phyloP scores from a whole-genome alignment of 2,113 vertebrate genomes.

The Labeo catla region DNA sequence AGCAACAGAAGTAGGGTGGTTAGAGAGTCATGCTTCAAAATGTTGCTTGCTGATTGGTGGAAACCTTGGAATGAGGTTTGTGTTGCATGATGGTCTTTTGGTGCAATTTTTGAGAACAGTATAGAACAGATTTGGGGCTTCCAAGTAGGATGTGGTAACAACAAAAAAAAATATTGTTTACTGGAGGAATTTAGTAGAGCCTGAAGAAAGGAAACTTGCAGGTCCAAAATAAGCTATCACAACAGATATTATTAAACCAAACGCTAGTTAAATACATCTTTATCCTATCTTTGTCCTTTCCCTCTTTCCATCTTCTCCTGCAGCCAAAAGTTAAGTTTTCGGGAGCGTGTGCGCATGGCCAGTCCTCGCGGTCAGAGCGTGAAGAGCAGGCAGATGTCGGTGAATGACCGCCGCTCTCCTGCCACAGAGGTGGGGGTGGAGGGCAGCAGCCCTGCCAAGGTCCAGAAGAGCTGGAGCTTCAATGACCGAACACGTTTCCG shows the following conservation, averaged over 20 bases:
- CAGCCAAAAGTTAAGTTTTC: constrained; percentile 98
- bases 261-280: not conserved
- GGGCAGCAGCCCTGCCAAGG: constrained; percentile 89
- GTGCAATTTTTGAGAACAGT: not conserved
- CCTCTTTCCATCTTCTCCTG: constrained; percentile 44
- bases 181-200: not conserved
- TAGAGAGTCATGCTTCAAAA: constrained; percentile 33
- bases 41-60: constrained; percentile 40
- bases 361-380: constrained; percentile 96
- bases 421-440: constrained; percentile 83
- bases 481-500: constrained; percentile 95
- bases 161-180: not conserved
- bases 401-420: constrained; percentile 92
- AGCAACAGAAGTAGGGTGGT: not conserved
- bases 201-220: not conserved
- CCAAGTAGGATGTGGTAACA: not conserved
- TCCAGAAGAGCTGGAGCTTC: constrained; percentile 99
- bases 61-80: constrained; percentile 51
- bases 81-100: constrained; percentile 68
- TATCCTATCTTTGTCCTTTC: not conserved
- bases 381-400: constrained; percentile 89
- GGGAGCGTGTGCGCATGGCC: constrained; percentile 96
- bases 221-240: not conserved
- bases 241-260: not conserved
- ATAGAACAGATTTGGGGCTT: not conserved